Conservation (phyloP, 1,140 invertebrate species). For the Arctopsyche grandis region DNA sequence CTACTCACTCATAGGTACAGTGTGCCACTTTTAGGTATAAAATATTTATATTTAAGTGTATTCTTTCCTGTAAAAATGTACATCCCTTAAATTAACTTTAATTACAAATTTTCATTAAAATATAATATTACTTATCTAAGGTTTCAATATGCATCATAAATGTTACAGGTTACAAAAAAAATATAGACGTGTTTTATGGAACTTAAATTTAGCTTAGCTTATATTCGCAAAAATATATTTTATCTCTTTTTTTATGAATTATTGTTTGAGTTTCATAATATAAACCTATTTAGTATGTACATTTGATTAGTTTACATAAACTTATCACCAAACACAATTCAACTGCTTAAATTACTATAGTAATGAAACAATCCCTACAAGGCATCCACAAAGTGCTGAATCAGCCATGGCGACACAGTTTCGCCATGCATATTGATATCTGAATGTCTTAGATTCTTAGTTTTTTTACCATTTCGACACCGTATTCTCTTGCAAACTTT, state of each 20-base stretch:
- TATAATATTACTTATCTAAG: background rate
- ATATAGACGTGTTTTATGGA: conserved; percentile 28
- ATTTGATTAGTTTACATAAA: background rate
- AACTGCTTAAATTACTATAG: conserved; percentile 3
- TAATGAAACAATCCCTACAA: conserved; percentile 51
- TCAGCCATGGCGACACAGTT: conserved; percentile 46
- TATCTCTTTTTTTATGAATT: conserved; percentile 36
- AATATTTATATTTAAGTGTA: conserved; percentile 11
- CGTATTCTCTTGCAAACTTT: conserved; percentile 50
- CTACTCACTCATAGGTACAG: too few relatives aligned
- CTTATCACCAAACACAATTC: background rate
- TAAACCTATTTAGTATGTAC: conserved; percentile 7
- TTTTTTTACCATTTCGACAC: conserved; percentile 44
- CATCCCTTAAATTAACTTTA: background rate
- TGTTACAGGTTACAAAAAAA: conserved; percentile 28
- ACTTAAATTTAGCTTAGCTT: conserved; percentile 32
- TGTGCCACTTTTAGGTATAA: conserved; percentile 15
- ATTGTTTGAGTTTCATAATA: conserved; percentile 34
- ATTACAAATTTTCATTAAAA: conserved; percentile 1
- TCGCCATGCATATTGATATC: conserved; percentile 49
- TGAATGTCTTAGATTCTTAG: conserved; percentile 45
- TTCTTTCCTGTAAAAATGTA: conserved; percentile 1
- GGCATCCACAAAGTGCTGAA: conserved; percentile 53
- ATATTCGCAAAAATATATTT: conserved; percentile 42
- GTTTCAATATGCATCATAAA: conserved; percentile 1